Evolutionary conservation across 2,113 vertebrate species (phyloP).

Genomic region (Echinops telfairi): DNA sequence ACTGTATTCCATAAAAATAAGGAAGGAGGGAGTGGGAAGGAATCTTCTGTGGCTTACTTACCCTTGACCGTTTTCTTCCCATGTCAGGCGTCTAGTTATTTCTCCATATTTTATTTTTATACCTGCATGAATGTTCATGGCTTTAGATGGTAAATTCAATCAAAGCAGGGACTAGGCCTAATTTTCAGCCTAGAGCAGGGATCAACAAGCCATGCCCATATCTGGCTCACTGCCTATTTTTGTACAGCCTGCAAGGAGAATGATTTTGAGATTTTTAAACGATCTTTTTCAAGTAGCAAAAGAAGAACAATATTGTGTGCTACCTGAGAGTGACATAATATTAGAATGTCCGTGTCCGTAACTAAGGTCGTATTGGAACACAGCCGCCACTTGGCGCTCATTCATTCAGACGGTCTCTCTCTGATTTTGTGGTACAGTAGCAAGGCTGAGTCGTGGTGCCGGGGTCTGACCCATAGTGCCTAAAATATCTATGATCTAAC

Average conservation of each 20-base stretch:
- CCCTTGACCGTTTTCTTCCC: background rate
- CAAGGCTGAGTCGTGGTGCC: background rate
- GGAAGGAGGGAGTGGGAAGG: background rate
- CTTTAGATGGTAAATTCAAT: background rate
- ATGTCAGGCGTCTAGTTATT: background rate
- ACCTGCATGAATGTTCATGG: background rate
- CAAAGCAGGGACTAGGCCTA: background rate
- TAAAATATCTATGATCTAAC: conserved; percentile 25
- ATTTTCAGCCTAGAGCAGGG: background rate
- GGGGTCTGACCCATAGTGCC: background rate
- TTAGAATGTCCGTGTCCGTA: conserved; percentile 30
- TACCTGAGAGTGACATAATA: conserved; percentile 14
- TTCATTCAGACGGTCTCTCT: background rate
- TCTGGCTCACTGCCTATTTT: background rate
- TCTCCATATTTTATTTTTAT: conserved; percentile 32
- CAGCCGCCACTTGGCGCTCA: background rate
- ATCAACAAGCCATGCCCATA: background rate
- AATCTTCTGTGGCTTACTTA: background rate
- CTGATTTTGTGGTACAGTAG: background rate
- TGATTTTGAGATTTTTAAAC: conserved; percentile 2
- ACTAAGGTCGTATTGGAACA: conserved; percentile 51
- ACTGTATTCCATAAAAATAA: background rate
- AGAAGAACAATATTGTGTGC: conserved; percentile 39
- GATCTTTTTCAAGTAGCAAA: conserved; percentile 46
- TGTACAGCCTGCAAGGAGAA: background rate